Base-by-base conservation (phyloP, 2,888 invertebrate genomes). In the Nomada ruficornis region DNA sequence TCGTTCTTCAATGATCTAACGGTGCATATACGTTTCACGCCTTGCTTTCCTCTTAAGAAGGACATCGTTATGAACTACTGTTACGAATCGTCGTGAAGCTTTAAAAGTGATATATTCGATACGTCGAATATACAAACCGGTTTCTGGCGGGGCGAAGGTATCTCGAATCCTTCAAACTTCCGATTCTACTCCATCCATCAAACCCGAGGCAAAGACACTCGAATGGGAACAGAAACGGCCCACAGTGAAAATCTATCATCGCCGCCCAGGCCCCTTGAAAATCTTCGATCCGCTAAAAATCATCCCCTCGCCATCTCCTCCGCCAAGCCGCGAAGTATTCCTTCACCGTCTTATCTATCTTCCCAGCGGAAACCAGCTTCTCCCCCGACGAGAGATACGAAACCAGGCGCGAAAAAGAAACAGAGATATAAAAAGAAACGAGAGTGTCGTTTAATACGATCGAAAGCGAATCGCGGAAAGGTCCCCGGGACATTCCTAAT, bases 401-500 rank as follows among this genome's bases (percentile, higher is more conserved):
- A n/a, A 59, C 3, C 2, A n/a, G 4, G 26, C 2, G 9, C 5
- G 36, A 29, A 13, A n/a, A 42, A 18, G 5, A 10, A 69, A 26
- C 2, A 15, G 15, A 1, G 47, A 26, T 2, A 2, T n/a, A n/a
- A 2, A 44, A 42, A 10, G 20, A 26, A 63, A 18, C n/a, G 36
- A 36, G 36, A 36, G 5, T 36, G 15, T 55, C 52, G 54, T 64
- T 55, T 55, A 20, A 55, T 26, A 15, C 23, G 54, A 55, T 29
- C 5, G 57, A 44, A 29, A 36, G n/a, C 10, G 62, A 71, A 42
- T 50, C 18, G 65, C n/a, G 26, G 20, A 57, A 29, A 29, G n/a
- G n/a, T 5, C 9, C 47, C n/a, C 42, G 20, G 26, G 44, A 50
- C 29, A 71, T 36, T 18, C 80, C 75, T 69, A 77, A 80, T 60